These are phyloP conservation scores for Engystomops pustulosus DNA, from an alignment of 2,113 vertebrate genomes.

Conservation along the genomic window DNA sequence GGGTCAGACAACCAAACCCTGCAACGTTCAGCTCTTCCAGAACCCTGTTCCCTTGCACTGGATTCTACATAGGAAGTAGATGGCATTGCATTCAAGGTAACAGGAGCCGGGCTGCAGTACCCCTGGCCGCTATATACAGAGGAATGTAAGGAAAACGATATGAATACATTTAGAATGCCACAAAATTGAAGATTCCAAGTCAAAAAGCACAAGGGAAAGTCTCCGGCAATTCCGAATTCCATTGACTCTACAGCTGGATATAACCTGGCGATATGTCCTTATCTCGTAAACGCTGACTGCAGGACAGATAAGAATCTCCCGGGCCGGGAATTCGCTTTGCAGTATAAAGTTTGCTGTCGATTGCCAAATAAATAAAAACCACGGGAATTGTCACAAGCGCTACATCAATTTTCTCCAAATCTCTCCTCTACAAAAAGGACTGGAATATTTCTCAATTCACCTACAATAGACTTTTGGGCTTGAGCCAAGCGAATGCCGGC, in stretches of 20 bases:
- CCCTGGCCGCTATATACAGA: no score
- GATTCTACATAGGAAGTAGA: no score
- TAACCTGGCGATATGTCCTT: conserved; percentile 4
- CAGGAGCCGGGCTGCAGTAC: no score
- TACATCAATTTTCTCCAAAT: background rate
- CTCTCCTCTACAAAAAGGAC: background rate
- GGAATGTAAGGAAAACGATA: no score
- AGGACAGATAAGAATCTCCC: conserved; percentile 39
- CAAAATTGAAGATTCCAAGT: background rate
- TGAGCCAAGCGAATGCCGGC: background rate
- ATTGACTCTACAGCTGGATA: background rate
- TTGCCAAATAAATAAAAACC: conserved; percentile 42
- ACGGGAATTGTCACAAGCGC: conserved; percentile 49
- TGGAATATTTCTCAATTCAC: background rate
- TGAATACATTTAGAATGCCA: background rate
- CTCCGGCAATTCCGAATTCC: background rate
- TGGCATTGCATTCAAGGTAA: no score
- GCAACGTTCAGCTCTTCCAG: no score
- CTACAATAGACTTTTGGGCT: background rate
- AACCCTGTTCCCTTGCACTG: no score
- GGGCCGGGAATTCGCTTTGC: conserved; percentile 24
- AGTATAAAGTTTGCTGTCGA: conserved; percentile 15
- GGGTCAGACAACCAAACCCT: no score
- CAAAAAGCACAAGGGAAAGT: background rate
- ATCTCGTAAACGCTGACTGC: conserved; percentile 41